Conservation (phyloP, 2,797 vertebrate species). For the Enteromius unitaeniatus region DNA sequence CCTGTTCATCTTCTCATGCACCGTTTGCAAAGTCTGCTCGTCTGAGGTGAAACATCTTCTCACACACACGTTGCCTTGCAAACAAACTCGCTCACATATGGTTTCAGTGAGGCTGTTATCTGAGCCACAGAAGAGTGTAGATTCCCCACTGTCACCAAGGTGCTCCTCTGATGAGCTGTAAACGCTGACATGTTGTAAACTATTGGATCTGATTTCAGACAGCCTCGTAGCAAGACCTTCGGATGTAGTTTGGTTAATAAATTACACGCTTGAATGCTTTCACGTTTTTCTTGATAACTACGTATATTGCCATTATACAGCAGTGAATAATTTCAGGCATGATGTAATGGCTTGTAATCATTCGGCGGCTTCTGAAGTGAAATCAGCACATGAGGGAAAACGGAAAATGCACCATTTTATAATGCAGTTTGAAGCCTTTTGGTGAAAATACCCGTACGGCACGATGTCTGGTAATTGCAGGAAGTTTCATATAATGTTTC, state of each 20-base stretch:
- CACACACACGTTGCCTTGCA: conserved; percentile 40
- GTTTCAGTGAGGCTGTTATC: conserved; percentile 64
- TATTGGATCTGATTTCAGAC: conserved; percentile 70
- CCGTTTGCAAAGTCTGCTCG: conserved; percentile 54
- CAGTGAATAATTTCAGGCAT: conserved; percentile 32
- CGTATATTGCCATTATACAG: background rate
- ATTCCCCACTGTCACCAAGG: conserved; percentile 63
- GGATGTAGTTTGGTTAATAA: conserved; percentile 43
- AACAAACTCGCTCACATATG: conserved; percentile 62
- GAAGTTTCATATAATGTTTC: conserved; percentile 58
- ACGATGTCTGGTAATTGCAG: conserved; percentile 44
- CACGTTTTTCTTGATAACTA: conserved; percentile 23
- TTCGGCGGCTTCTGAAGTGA: conserved; percentile 11
- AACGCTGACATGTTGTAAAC: conserved; percentile 78
- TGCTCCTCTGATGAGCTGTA: conserved; percentile 74
- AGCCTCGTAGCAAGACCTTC: conserved; percentile 19
- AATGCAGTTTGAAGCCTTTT: conserved; percentile 39
- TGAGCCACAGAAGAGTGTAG: conserved; percentile 57
- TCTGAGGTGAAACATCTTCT: conserved; percentile 56
- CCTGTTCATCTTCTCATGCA: conserved; percentile 60
- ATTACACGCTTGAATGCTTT: conserved; percentile 16
- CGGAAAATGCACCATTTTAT: conserved; percentile 17
- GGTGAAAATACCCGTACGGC: conserved; percentile 30
- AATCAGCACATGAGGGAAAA: conserved; percentile 25
- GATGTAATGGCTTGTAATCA: conserved; percentile 44